These are phyloP conservation scores for Pelosia muscerda DNA, from an alignment of 2,888 invertebrate species.

Conservation along the genomic window DNA sequence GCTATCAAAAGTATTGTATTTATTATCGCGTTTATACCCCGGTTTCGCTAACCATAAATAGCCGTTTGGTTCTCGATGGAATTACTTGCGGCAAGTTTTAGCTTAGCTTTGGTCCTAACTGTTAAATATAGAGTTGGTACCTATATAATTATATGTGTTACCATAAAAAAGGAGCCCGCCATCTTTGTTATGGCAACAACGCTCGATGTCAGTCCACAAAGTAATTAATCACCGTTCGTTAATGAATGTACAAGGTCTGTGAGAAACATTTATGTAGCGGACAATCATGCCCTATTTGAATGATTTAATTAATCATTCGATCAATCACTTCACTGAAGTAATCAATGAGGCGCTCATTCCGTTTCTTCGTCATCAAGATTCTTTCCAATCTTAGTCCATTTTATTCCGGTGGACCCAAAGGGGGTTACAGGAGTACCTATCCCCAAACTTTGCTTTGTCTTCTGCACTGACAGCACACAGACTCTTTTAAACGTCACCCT, in stretches of 20 bases:
- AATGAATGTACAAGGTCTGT: not conserved
- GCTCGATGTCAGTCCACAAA: not conserved
- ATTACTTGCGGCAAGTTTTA: too few relatives aligned
- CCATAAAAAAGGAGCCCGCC: not conserved
- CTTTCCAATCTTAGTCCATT: not conserved
- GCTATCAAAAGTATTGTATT: too few relatives aligned
- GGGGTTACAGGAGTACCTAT: too few relatives aligned
- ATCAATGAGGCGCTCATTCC: not conserved
- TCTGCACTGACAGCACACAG: too few relatives aligned
- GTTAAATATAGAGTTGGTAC: too few relatives aligned
- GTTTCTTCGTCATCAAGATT: not conserved
- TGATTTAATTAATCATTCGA: not conserved
- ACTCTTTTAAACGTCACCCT: too few relatives aligned
- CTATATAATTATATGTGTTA: not conserved
- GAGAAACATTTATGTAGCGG: not conserved
- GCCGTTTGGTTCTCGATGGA: too few relatives aligned
- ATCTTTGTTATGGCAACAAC: not conserved
- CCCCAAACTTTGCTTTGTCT: too few relatives aligned
- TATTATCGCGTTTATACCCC: too few relatives aligned
- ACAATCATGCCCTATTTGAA: not conserved
- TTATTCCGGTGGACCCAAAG: not conserved
- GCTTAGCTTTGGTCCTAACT: too few relatives aligned
- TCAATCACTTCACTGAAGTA: not conserved
- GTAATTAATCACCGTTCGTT: slow-evolving; percentile 8
- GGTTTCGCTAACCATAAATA: too few relatives aligned